Base-by-base conservation (phyloP, 1,140 invertebrate genomes). In the Augochlora pura region DNA sequence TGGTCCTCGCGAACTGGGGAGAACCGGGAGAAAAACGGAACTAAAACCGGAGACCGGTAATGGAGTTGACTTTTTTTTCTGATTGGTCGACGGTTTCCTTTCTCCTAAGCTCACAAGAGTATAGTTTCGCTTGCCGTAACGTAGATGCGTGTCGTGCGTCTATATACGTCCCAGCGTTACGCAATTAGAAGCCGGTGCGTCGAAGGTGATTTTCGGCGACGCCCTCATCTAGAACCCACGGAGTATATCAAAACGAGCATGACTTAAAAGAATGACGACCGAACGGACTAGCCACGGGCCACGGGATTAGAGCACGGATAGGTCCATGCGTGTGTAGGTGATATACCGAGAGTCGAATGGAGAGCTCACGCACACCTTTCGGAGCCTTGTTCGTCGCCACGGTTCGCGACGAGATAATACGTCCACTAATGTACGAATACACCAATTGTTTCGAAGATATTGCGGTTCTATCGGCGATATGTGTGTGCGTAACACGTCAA, bases 371-470 rank as follows among this genome's bases (percentile, higher is more conserved):
- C 49, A 21, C 49, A 18, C 49, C 39, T 42, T 42, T 42, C 39
- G 46, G 46, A 49, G 49, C 49, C 49, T 52, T 18, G 49, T 52
- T 52, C 49, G 49, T 18, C 42, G 49, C 49, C 65, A 73, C 72
- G 49, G 57, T 77, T 42, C 82, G 77, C 68, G 77, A 70, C n/a
- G 57, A 46, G 63, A 83, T 80, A 7, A 6, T 52, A 16, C 49
- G 49, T 57, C 86, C 77, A 74, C 54, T 69, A 60, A 80, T 52
- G n/a, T 76, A 78, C 74, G 66, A 77, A 69, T 32, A 32, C n/a
- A 10, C 42, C 42, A 0, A 46, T 46, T 57, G 0, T 77, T 67
- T 77, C 71, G 79, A 81, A 76, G 82, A 80, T 57, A n/a, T 82
- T 82, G 70, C 66, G 66, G 76, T 84, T 73, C 60, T 85, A 70